Percentiles rank a stretch among this genome's conserved stretches.
Conservation (phyloP, 53 echinoderm and acorn worm species). For the Holothuria scabra region DNA sequence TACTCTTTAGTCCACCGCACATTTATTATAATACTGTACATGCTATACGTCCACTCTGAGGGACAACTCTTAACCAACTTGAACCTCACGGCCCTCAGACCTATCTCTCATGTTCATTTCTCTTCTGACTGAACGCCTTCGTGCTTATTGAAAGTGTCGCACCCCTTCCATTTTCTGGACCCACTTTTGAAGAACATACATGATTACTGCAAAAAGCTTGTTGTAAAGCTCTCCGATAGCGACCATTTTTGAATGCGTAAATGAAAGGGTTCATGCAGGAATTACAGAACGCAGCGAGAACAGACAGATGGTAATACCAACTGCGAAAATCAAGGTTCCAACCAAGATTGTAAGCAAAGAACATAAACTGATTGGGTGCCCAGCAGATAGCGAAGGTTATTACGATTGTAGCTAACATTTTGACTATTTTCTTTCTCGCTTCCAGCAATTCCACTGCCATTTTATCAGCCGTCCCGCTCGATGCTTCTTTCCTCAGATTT, state of each 20-base stretch:
- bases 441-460: conserved; percentile 76
- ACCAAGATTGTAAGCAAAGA: conserved; percentile 86
- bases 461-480: conserved; percentile 59
- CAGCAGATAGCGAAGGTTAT: conserved; percentile 91
- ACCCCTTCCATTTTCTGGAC: background rate
- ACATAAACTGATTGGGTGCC: conserved; percentile 92
- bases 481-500: conserved; percentile 43
- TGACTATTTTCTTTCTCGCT: conserved; percentile 83
- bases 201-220: conserved; percentile 55
- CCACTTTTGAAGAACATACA: background rate
- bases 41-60: too few relatives aligned
- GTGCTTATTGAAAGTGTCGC: too few relatives aligned
- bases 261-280: conserved; percentile 95
- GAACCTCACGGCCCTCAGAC: too few relatives aligned
- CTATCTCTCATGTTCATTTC: too few relatives aligned
- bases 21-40: too few relatives aligned
- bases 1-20: too few relatives aligned
- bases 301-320: conserved; percentile 93
- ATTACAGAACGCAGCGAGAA: conserved; percentile 86
- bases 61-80: too few relatives aligned
- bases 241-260: conserved; percentile 83
- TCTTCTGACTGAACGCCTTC: too few relatives aligned
- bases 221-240: conserved; percentile 73
- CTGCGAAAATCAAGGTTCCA: conserved; percentile 84
- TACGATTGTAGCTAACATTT: conserved; percentile 78